phyloP scores from a whole-genome alignment of 1,140 invertebrate genomes.

The Monochamus saltuarius region DNA sequence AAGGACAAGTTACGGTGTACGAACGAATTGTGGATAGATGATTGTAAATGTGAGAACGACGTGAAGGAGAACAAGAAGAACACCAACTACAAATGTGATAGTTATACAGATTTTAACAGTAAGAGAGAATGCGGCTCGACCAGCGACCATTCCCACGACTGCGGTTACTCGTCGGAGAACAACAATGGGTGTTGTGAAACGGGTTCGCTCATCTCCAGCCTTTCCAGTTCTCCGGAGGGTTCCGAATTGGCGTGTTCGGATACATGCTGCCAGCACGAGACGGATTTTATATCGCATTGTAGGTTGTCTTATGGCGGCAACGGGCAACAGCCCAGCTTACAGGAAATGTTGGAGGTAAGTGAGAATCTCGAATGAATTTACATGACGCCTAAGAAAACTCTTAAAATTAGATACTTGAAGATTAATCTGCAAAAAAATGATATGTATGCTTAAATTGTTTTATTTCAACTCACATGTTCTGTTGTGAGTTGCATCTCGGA shows the following conservation, averaged over 20 bases:
- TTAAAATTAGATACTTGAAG: too few relatives aligned
- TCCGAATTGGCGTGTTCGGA: conserved; percentile 84
- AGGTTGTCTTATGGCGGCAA: conserved; percentile 52
- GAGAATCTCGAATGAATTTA: conserved; percentile 35
- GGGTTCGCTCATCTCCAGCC: conserved; percentile 65
- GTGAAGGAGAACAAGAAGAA: conserved; percentile 33
- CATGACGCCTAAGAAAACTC: too few relatives aligned
- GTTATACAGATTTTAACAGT: conserved; percentile 16
- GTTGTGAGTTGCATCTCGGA: too few relatives aligned
- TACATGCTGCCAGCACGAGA: conserved; percentile 77
- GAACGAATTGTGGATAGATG: conserved; percentile 36
- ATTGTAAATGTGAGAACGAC: conserved; percentile 37
- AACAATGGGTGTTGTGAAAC: conserved; percentile 69
- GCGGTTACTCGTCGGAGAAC: conserved; percentile 79
- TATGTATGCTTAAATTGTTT: too few relatives aligned
- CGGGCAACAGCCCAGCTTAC: conserved; percentile 59
- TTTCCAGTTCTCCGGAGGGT: conserved; percentile 76
- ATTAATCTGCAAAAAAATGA: too few relatives aligned
- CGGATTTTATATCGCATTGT: conserved; percentile 48
- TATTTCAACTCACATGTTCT: too few relatives aligned
- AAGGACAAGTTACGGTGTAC: conserved; percentile 28
- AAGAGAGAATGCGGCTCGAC: conserved; percentile 56
- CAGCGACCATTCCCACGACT: conserved; percentile 76
- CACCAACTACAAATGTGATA: conserved; percentile 37
- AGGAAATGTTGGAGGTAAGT: conserved; percentile 72